Evolutionary conservation across 2,797 vertebrate species (phyloP).

Genomic region (Sebastes hopkinsi): DNA sequence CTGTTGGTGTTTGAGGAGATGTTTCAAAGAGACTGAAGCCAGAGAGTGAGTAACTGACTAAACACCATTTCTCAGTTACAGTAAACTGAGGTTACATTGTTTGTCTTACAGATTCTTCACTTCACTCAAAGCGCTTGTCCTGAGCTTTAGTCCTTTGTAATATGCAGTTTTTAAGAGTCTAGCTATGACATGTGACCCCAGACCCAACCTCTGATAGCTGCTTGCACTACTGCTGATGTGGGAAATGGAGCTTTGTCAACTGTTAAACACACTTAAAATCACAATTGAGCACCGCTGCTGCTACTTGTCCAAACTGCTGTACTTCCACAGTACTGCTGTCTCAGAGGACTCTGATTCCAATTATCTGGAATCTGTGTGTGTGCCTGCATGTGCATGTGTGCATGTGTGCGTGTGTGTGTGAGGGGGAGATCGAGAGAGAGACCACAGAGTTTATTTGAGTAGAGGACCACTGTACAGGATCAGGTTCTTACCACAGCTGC

Average conservation of each 20-base stretch:
- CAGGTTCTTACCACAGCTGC: conserved; percentile 67
- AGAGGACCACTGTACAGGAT: conserved; percentile 63
- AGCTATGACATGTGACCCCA: not conserved
- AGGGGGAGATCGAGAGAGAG: not conserved
- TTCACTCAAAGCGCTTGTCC: not conserved
- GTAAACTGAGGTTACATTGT: conserved; percentile 36
- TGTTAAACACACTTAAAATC: conserved; percentile 26
- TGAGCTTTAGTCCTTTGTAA: not conserved
- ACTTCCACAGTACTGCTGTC: not conserved
- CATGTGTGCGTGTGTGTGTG: not conserved
- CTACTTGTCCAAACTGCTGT: conserved; percentile 29
- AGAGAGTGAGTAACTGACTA: conserved; percentile 18
- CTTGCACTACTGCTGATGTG: not conserved
- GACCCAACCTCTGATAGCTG: not conserved
- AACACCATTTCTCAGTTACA: conserved; percentile 14
- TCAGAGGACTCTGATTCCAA: conserved; percentile 52
- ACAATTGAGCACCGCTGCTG: conserved; percentile 3
- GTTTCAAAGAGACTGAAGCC: not conserved
- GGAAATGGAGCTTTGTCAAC: conserved; percentile 14
- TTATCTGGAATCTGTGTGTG: conserved; percentile 24
- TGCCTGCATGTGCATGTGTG: conserved; percentile 1
- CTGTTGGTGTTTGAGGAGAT: not conserved
- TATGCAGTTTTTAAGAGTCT: not conserved
- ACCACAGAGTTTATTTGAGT: conserved; percentile 65
- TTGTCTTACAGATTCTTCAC: conserved; percentile 5